Conservation (phyloP, 2,888 invertebrate species). For the Galerucella nymphaeae region DNA sequence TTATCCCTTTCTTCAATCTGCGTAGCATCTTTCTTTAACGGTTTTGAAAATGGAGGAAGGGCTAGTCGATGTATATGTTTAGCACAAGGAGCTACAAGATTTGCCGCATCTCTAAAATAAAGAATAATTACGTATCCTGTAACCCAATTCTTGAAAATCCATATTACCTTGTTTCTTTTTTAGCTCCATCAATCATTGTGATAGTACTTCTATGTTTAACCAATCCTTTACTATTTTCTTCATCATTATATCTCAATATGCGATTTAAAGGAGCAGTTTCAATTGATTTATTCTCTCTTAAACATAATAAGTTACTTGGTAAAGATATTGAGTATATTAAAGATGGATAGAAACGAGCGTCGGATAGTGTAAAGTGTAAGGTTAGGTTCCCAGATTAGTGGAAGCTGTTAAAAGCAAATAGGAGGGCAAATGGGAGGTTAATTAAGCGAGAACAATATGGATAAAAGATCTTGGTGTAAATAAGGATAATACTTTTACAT, state of each 20-base stretch:
- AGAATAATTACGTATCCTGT: too few species aligned
- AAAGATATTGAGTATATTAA: too few species aligned
- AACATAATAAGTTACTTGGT: background rate
- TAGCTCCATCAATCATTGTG: background rate
- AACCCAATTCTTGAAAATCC: too few species aligned
- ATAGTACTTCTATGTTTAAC: slow-evolving; percentile 2
- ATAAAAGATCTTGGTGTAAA: too few species aligned
- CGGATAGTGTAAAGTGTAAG: too few species aligned
- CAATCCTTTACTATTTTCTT: background rate
- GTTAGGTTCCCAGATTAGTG: too few species aligned
- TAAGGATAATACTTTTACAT: too few species aligned
- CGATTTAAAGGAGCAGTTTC: background rate
- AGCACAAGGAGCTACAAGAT: background rate
- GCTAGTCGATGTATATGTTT: slow-evolving; percentile 4
- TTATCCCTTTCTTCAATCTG: background rate
- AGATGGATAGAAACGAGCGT: too few species aligned
- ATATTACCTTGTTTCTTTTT: slow-evolving; percentile 1
- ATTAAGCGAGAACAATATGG: too few species aligned
- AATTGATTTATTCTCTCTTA: background rate
- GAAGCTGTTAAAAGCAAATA: too few species aligned
- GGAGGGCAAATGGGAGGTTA: too few species aligned
- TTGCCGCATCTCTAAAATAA: slow-evolving; percentile 1
- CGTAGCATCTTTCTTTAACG: background rate
- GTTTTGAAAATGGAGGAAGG: background rate
- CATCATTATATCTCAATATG: background rate